A percentile compares a stretch with the other conserved stretches of the same genome.
Conservation (phyloP, 1,140 invertebrate genomes). For the Drosophila bifasciata region DNA sequence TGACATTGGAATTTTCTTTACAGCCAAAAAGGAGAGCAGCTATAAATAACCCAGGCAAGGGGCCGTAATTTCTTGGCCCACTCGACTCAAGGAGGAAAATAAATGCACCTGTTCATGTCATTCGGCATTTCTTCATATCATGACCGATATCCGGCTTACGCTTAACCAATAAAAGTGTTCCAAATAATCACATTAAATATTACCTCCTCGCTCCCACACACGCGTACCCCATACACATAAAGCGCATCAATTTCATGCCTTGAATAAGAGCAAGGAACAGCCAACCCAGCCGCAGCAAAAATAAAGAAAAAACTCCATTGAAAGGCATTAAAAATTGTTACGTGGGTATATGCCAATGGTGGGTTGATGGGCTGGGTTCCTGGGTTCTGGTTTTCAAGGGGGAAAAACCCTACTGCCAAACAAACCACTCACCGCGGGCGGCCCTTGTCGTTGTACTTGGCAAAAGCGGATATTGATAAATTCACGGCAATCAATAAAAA, state of each 20-base stretch:
- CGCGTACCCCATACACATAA: conserved; percentile 36
- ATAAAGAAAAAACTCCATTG: conserved; percentile 43
- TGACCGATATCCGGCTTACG: conserved; percentile 55
- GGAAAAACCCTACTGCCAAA: conserved; percentile 13
- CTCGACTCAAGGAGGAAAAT: conserved; percentile 34
- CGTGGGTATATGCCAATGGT: conserved; percentile 54
- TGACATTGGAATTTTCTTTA: conserved; percentile 40
- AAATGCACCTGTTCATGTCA: conserved; percentile 48
- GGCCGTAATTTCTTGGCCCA: conserved; percentile 2
- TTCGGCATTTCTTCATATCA: conserved; percentile 40
- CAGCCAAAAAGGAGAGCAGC: conserved; percentile 3
- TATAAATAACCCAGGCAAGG: conserved; percentile 37
- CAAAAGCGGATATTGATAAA: conserved; percentile 80
- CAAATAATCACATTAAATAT: conserved; percentile 80
- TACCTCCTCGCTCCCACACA: conserved; percentile 22
- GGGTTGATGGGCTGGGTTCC: conserved; percentile 4
- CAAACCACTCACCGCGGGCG: conserved; percentile 53
- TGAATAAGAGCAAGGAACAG: conserved; percentile 59
- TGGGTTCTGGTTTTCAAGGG: background rate
- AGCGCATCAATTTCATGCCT: conserved; percentile 81
- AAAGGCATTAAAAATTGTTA: conserved; percentile 80
- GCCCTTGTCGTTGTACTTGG: conserved; percentile 54
- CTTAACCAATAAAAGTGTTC: conserved; percentile 62
- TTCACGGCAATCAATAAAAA: conserved; percentile 80
- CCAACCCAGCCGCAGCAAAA: conserved; percentile 24